Evolutionary conservation across 2,797 vertebrate genomes (phyloP), one percentile per base, ranked within the genome.

Genomic region (Enoplosus armatus): DNA sequence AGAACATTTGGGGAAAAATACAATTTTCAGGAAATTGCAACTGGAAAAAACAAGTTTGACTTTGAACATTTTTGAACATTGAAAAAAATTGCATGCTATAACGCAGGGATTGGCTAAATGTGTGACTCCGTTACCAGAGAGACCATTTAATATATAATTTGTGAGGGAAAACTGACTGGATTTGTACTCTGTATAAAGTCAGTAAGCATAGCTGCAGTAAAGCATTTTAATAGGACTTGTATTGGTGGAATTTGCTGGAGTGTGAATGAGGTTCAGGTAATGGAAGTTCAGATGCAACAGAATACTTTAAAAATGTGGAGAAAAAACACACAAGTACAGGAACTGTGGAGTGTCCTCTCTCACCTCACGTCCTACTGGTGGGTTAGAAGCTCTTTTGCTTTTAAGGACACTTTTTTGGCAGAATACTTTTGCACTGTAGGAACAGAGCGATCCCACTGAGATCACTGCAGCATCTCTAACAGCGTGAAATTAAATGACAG

Each of bases 401-500:
- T 9, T 27, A 27, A 56, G 72, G 51, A 22, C 29, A 20, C 35
- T 6, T 33, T 20, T 27, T 39, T 15, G 39, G 2, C 8, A n/a
- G 18, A 24, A 53, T 31, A 31, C 4, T 26, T 35, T 33, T 29
- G 27, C 6, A n/a, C 54, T 61, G n/a, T 37, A 8, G 31, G 64
- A 63, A 43, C 33, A 16, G 63, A 59, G 41, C 2, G 54, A 48
- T 67, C 27, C 50, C 61, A 12, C 69, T 35, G 26, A 54, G 65
- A 73, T 55, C 37, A 15, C 37, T 22, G 53, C 62, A 22, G 60
- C 51, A 2, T 58, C 67, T 47, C 54, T 39, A 56, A 27, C 80
- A 63, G 68, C 56, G 35, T 35, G 55, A 58, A 53, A 59, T 77
- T 24, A 53, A 75, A 59, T 37, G 29, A n/a, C 41, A 56, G 69